Conservation (phyloP, 1,140 invertebrate genomes). For the Andricus grossulariae region DNA sequence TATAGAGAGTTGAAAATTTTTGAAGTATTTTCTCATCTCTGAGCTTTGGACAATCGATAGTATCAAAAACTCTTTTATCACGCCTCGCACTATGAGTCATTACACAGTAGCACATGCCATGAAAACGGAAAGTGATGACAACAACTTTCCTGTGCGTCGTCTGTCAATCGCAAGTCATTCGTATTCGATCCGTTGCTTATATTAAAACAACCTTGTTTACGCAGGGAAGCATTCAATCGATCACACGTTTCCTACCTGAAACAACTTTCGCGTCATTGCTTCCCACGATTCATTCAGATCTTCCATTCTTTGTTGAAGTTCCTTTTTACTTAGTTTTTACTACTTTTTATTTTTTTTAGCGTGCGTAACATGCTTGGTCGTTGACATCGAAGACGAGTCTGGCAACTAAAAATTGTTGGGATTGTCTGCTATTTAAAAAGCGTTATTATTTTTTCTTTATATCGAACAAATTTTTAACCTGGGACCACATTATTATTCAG, state of each 20-base stretch:
- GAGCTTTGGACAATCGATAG: neutral
- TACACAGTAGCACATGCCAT: slow-evolving; percentile 31
- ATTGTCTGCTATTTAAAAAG: slow-evolving; percentile 10
- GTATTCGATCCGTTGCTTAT: neutral
- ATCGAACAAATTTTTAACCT: no score
- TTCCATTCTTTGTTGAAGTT: slow-evolving; percentile 8
- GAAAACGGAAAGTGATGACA: slow-evolving; percentile 37
- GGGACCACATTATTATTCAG: no score
- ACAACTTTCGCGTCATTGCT: slow-evolving; percentile 34
- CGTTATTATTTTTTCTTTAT: neutral
- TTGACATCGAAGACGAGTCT: slow-evolving; percentile 41
- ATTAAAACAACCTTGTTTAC: slow-evolving; percentile 35
- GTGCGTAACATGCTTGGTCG: slow-evolving; percentile 39
- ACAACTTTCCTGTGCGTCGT: slow-evolving; percentile 1
- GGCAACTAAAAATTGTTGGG: slow-evolving; percentile 27
- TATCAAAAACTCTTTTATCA: slow-evolving; percentile 53
- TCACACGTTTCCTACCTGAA: slow-evolving; percentile 1
- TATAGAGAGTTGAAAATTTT: neutral
- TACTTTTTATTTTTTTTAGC: slow-evolving; percentile 40
- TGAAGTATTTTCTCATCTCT: neutral
- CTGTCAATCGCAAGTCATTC: slow-evolving; percentile 1
- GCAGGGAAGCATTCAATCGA: slow-evolving; percentile 2
- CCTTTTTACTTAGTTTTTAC: neutral
- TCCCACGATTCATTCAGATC: slow-evolving; percentile 33
- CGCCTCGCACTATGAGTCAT: slow-evolving; percentile 37